Base-by-base conservation (phyloP, 2,888 invertebrate species). In the Callyntrura sp. region DNA sequence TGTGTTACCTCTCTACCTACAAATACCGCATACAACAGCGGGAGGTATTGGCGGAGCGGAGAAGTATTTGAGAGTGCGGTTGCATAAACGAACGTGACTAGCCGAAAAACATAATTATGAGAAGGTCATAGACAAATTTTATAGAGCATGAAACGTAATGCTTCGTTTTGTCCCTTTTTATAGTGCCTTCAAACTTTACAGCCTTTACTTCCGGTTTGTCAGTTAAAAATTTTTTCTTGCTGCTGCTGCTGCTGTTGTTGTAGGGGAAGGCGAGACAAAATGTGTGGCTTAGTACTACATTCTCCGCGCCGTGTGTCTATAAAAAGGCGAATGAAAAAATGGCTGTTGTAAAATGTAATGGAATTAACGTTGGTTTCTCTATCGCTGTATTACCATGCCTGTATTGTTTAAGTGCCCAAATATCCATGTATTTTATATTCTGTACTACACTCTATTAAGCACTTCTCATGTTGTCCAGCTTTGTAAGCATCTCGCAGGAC, bases 141-240 rank as follows among this genome's bases (percentile, higher is more conserved):
- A 48, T 76, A 28, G 48, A 55, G 51, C n/a, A 51, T 23, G 51
- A 76, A 35, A 35, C 35, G 6, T 60, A 79, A 60, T 79, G 60
- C 28, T 60, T 17, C 60, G 17, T 20, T 86, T 83, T 73, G 51
- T 60, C 62, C 48, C 43, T 88, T 88, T 88, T 88, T 88, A 83
- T 88, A 88, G 87, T 73, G 85, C 73, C 85, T 55, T 85, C 73
- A 70, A 73, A 83, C 76, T 88, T 88, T 88, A 88, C 76, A 83
- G 76, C 83, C 76, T 35, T 83, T 83, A 51, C 70, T 78, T 88
- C 51, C 83, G 62, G 5, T 45, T 11, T n/a, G 35, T 43, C 68
- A 43, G 68, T 17, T 8, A 3, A 68, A 9, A 68, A 68, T 68
- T 68, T 43, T n/a, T 43, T 68, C 17, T 17, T 65, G 12, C 2